These are phyloP conservation scores for Macrostomum cliftonense DNA, from an alignment of 2,888 invertebrate species.

Conservation along the genomic window DNA sequence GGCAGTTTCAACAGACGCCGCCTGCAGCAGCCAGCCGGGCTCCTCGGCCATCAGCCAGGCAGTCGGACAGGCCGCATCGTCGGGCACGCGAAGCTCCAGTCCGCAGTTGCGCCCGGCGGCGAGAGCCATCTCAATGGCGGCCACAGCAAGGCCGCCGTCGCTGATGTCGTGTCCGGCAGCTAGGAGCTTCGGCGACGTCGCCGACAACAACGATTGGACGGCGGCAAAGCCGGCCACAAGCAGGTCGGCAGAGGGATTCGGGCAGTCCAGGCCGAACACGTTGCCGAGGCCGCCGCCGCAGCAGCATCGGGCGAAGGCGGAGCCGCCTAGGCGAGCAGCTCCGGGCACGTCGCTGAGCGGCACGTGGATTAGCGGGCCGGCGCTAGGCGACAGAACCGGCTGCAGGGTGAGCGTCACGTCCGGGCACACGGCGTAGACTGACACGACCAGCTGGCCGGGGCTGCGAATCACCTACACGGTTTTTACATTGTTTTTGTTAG, in stretches of 20 bases:
- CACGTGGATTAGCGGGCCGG: conserved; percentile 43
- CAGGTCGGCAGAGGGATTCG: conserved; percentile 43
- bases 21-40: conserved; percentile 36
- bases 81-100: background rate
- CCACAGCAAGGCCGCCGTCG: conserved; percentile 79
- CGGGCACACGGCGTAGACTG: conserved; percentile 81
- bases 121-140: conserved; percentile 84
- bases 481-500: too few species aligned
- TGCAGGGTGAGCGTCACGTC: conserved; percentile 64
- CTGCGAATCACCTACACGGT: conserved; percentile 22
- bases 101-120: conserved; percentile 44
- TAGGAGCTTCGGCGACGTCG: conserved; percentile 48
- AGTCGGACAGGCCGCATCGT: background rate
- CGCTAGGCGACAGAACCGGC: conserved; percentile 60
- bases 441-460: conserved; percentile 78
- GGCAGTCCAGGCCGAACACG: conserved; percentile 19
- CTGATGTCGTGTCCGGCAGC: conserved; percentile 81
- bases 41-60: conserved; percentile 37
- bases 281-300: conserved; percentile 66
- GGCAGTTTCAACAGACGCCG: conserved; percentile 17
- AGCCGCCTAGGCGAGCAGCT: conserved; percentile 55
- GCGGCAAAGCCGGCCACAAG: conserved; percentile 58
- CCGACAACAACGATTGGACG: conserved; percentile 50
- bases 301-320: conserved; percentile 59
- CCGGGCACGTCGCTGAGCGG: background rate